A percentile compares a stretch with the other conserved stretches of the same genome.
These are phyloP conservation scores for Nomada fabriciana DNA, from an alignment of 2,888 invertebrate species.

Conservation along the genomic window DNA sequence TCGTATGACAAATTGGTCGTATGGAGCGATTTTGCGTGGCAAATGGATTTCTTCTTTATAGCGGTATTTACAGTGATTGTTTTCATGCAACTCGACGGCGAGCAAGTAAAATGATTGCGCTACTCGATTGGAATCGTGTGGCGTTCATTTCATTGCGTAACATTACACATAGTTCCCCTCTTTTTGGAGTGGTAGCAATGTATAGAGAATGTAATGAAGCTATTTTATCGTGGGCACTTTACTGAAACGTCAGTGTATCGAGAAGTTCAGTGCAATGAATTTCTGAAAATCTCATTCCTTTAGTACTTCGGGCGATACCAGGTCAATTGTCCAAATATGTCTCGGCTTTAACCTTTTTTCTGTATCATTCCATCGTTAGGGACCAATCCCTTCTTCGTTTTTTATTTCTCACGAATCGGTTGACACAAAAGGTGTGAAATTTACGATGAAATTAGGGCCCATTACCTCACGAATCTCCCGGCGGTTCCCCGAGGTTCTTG, in stretches of 20 bases:
- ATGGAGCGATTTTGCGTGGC: slow-evolving; percentile 29
- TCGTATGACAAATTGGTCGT: slow-evolving; percentile 59
- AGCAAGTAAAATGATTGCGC: not conserved
- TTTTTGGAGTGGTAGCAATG: not conserved
- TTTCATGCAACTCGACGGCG: slow-evolving; percentile 6
- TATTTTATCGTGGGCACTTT: too few relatives aligned
- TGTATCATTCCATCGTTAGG: not conserved
- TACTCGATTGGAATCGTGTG: not conserved
- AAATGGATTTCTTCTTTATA: slow-evolving; percentile 41
- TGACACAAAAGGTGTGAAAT: slow-evolving; percentile 33
- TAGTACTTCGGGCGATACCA: not conserved
- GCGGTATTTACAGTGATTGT: slow-evolving; percentile 4
- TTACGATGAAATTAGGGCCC: slow-evolving; percentile 50
- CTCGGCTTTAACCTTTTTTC: not conserved
- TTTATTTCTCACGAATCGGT: not conserved
- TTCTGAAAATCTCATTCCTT: not conserved
- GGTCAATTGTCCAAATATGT: slow-evolving; percentile 2
- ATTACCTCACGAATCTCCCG: slow-evolving; percentile 23
- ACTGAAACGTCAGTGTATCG: not conserved
- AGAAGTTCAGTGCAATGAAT: too few relatives aligned
- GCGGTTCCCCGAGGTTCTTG: slow-evolving; percentile 33
- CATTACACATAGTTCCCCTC: not conserved
- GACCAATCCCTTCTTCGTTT: not conserved
- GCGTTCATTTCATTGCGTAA: not conserved
- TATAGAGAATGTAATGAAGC: too few relatives aligned